These are phyloP conservation scores for Takifugu rubripes DNA, from an alignment of 2,797 vertebrate species.

Conservation along the genomic window DNA sequence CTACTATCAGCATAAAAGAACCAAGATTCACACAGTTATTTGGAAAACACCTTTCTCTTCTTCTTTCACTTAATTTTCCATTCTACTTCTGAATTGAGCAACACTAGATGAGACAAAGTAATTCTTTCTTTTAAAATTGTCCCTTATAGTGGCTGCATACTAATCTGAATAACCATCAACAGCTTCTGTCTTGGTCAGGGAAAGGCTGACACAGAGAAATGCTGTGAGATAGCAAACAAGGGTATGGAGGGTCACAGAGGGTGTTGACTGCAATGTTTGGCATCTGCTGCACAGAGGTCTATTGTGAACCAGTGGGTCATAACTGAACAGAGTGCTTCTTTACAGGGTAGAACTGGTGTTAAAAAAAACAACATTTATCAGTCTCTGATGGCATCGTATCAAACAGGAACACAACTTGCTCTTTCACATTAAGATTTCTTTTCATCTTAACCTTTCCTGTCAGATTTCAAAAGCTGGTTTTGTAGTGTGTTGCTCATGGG, in stretches of 20 bases:
- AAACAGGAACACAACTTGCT: no score
- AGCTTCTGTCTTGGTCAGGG: constrained; percentile 43
- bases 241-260: constrained; percentile 32
- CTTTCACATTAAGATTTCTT: no score
- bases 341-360: constrained; percentile 18
- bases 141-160: constrained; percentile 32
- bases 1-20: not conserved
- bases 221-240: constrained; percentile 26
- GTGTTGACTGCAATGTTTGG: constrained; percentile 53
- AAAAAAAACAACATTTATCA: constrained; percentile 1
- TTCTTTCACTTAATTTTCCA: constrained; percentile 33
- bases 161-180: constrained; percentile 58
- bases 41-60: not conserved
- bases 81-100: constrained; percentile 35
- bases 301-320: constrained; percentile 50
- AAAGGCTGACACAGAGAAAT: constrained; percentile 37
- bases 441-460: no score
- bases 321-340: constrained; percentile 29
- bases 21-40: constrained; percentile 7
- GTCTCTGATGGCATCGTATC: no score
- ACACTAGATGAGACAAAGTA: constrained; percentile 46
- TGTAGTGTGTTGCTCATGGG: no score
- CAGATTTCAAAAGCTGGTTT: no score
- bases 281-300: constrained; percentile 58
- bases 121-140: constrained; percentile 52